phyloP scores from a whole-genome alignment of 2,888 invertebrate genomes.

The Yponomeuta sedellus region DNA sequence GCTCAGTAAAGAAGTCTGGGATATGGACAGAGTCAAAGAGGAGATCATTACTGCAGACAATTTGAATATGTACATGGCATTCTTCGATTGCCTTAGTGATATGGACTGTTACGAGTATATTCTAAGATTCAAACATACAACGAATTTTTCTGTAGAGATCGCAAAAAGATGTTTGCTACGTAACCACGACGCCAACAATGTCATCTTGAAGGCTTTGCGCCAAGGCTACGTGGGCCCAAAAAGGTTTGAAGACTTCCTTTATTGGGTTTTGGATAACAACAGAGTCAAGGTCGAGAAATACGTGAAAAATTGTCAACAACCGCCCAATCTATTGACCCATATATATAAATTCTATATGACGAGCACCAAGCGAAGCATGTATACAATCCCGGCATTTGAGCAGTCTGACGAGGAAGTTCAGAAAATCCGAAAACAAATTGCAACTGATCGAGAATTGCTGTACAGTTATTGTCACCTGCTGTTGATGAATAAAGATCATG shows the following conservation, averaged over 20 bases:
- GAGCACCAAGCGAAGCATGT: conserved; percentile 1
- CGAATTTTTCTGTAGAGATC: background rate
- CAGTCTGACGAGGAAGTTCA: background rate
- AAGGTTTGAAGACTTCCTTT: background rate
- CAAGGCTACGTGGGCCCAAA: background rate
- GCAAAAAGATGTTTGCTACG: background rate
- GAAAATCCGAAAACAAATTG: background rate
- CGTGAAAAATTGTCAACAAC: background rate
- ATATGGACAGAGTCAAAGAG: background rate
- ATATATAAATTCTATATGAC: conserved; percentile 8
- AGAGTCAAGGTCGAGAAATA: background rate
- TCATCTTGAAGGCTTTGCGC: background rate
- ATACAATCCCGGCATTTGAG: background rate
- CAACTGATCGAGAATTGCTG: background rate
- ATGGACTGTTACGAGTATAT: background rate
- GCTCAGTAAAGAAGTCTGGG: background rate
- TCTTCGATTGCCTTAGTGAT: background rate
- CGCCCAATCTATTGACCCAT: background rate
- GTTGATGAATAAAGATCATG: too few species aligned
- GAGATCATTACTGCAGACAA: background rate
- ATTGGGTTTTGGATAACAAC: background rate
- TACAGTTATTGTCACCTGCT: too few species aligned
- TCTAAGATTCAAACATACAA: background rate
- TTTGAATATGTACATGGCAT: background rate
- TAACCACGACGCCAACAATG: background rate